phyloP scores from a whole-genome alignment of 2,113 vertebrate genomes.

The Pagrus major region DNA sequence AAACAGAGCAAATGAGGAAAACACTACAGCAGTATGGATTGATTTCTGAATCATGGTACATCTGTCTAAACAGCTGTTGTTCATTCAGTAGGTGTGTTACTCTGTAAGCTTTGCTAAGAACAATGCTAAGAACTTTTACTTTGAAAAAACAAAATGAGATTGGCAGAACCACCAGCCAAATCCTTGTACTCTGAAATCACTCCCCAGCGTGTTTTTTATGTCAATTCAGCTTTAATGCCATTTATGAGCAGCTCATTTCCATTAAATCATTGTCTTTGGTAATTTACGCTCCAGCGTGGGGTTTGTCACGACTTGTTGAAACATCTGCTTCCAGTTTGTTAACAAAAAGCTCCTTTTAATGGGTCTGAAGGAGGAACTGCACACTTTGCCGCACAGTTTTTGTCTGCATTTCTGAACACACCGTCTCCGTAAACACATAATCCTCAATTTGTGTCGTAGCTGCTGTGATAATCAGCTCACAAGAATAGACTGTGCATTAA shows the following conservation, averaged over 20 bases:
- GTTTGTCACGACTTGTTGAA: conserved; percentile 33
- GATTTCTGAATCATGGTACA: neutral
- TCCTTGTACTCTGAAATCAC: conserved; percentile 4
- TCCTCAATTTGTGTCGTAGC: conserved; percentile 43
- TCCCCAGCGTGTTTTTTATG: neutral
- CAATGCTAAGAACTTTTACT: neutral
- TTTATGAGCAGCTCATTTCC: conserved; percentile 34
- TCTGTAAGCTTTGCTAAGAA: neutral
- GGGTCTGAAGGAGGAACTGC: conserved; percentile 19
- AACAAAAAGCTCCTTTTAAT: conserved; percentile 55
- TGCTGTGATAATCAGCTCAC: conserved; percentile 23
- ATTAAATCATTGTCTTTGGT: conserved; percentile 43
- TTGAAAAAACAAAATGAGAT: conserved; percentile 7
- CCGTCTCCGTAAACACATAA: conserved; percentile 33
- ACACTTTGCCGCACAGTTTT: conserved; percentile 21
- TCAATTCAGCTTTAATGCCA: neutral
- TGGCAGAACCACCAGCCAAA: neutral
- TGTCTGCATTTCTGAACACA: conserved; percentile 38
- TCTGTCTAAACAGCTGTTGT: neutral
- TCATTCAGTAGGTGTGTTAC: neutral
- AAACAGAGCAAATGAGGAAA: neutral
- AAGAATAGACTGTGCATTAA: neutral
- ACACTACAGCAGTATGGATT: neutral
- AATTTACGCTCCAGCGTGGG: neutral
- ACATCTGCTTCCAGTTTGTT: conserved; percentile 69